Evolutionary conservation across 1,140 invertebrate species (phyloP).

Genomic region (Cotesia vestalis): DNA sequence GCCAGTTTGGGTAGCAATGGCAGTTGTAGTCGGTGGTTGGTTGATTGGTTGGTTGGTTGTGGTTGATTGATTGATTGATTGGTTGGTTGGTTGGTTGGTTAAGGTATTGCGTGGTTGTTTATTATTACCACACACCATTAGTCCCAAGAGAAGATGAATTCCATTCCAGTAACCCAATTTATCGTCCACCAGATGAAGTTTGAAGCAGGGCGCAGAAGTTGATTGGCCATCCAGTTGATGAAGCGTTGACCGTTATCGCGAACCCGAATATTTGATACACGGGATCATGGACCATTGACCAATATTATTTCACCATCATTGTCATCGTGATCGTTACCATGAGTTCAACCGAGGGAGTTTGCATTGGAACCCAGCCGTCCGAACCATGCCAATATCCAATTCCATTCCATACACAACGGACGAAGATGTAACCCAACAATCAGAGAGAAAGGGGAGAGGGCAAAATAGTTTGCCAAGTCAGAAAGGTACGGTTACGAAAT

Average conservation of each 20-base stretch:
- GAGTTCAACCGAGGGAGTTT: conserved; percentile 30
- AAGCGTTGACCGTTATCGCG: conserved; percentile 37
- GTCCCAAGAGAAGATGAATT: neutral
- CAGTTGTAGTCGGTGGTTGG: conserved; percentile 40
- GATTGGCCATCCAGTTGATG: conserved; percentile 49
- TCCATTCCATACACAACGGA: conserved; percentile 62
- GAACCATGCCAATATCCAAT: conserved; percentile 52
- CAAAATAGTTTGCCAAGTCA: conserved; percentile 82
- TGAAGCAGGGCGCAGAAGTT: too few relatives aligned
- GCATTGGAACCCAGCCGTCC: conserved; percentile 37
- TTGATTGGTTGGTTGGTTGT: conserved; percentile 22
- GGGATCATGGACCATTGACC: conserved; percentile 22
- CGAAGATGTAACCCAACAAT: conserved; percentile 78
- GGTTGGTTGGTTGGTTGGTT: neutral
- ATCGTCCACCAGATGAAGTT: too few relatives aligned
- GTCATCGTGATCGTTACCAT: conserved; percentile 38
- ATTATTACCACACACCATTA: too few relatives aligned
- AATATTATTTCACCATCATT: conserved; percentile 39
- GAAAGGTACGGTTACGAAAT: conserved; percentile 70
- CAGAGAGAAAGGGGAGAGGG: conserved; percentile 78
- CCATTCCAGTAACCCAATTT: too few relatives aligned
- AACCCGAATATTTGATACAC: conserved; percentile 29
- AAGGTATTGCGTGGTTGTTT: neutral
- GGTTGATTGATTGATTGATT: conserved; percentile 1
- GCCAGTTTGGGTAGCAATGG: conserved; percentile 43